Percentiles rank a stretch among this genome's conserved stretches.
phyloP scores from a whole-genome alignment of 53 echinoderm and acorn worm species.

The Luidia sarsii region DNA sequence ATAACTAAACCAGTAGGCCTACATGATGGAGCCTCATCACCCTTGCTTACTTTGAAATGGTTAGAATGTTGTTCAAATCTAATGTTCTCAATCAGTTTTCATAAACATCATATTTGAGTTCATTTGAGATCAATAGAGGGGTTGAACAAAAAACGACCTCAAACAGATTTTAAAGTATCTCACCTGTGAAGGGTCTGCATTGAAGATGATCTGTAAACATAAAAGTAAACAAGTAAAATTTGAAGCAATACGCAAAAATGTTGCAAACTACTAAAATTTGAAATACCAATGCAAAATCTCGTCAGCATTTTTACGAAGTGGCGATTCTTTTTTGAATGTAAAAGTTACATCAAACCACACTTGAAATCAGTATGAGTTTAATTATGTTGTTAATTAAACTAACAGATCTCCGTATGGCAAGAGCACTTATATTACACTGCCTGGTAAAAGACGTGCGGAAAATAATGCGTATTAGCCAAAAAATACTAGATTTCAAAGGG shows the following conservation, averaged over 20 bases:
- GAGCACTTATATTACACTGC: too few relatives aligned
- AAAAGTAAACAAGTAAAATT: neutral
- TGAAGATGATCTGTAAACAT: conserved; percentile 60
- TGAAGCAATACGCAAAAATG: too few relatives aligned
- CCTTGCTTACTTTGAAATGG: too few relatives aligned
- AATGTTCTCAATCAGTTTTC: neutral
- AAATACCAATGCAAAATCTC: neutral
- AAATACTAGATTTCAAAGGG: too few relatives aligned
- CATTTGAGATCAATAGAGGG: neutral
- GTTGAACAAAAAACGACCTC: neutral
- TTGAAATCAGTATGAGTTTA: neutral
- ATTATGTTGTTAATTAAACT: neutral
- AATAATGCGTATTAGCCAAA: too few relatives aligned
- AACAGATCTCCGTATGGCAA: too few relatives aligned
- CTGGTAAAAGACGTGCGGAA: too few relatives aligned
- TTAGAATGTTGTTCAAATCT: neutral
- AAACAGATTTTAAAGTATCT: neutral
- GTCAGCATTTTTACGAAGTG: neutral
- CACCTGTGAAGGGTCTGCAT: conserved; percentile 66
- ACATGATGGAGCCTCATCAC: too few relatives aligned
- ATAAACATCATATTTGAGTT: neutral
- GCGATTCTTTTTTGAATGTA: neutral
- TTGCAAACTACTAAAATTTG: too few relatives aligned
- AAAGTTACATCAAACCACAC: neutral
- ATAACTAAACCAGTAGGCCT: too few relatives aligned